Base-by-base conservation (phyloP, 2,888 invertebrate genomes). In the Andricus quercusramuli region DNA sequence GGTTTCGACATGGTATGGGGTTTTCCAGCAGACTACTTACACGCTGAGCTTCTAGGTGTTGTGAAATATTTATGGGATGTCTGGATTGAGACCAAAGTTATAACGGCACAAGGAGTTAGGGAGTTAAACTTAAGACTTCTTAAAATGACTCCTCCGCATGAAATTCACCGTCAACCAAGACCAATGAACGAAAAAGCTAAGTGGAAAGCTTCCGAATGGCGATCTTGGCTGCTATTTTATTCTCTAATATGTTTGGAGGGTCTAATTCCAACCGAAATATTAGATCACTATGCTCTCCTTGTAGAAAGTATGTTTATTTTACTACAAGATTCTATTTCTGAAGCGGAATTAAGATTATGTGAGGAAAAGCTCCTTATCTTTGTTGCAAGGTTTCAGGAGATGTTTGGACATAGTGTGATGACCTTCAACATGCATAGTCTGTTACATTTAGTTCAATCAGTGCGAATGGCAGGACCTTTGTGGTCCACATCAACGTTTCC, bases 131-230 rank as follows among this genome's bases (percentile, higher is more conserved):
- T 44, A 51, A 59, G 79, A 44, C 67, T 81, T 65, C 8, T 78
- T n/a, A 59, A 78, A 67, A 82, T 82, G 56, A 77, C 77, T 59
- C 66, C 82, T 15, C 41, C 78, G 8, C 67, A 79, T 47, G 79
- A 79, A 78, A 82, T 82, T 65, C 82, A 82, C 17, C 79, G 82
- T 15, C 47, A 67, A 68, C 79, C 79, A 65, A 79, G 82, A 78
- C n/a, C 51, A 6, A 59, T 79, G 15, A 70, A 65, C 15, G 74
- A 77, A 51, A 82, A 37, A 67, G 65, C 70, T 5, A 79, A 82
- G 32, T 82, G 82, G 79, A n/a, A n/a, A n/a, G n/a, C n/a, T n/a
- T n/a, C n/a, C n/a, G n/a, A n/a, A n/a, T n/a, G n/a, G n/a, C n/a
- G n/a, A n/a, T n/a, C n/a, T n/a, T n/a, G n/a, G n/a, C n/a, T n/a